Evolutionary conservation across 2,888 invertebrate genomes (phyloP).

Genomic region (Dysmachus trigonus): DNA sequence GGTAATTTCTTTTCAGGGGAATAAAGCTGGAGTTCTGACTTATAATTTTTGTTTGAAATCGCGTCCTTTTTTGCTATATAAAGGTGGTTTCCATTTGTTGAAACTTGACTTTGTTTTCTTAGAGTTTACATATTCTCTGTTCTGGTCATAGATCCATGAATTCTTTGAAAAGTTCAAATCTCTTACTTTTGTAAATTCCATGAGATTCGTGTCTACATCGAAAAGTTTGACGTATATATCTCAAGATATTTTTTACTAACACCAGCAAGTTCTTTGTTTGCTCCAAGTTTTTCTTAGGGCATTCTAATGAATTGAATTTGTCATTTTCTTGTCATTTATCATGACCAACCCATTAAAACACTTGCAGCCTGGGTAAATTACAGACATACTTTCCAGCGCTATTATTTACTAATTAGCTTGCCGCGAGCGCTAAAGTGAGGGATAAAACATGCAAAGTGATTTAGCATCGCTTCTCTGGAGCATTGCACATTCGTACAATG

Average conservation of each 20-base stretch:
- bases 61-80: background rate
- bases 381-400: background rate
- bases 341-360: background rate
- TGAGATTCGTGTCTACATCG: background rate
- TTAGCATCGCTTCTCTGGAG: background rate
- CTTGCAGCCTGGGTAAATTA: background rate
- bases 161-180: background rate
- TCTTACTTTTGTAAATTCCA: background rate
- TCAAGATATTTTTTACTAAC: background rate
- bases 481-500: background rate
- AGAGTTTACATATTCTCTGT: background rate
- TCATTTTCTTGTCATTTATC: background rate
- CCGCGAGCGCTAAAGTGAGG: background rate
- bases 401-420: background rate
- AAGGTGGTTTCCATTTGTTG: background rate
- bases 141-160: background rate
- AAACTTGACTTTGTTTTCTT: background rate
- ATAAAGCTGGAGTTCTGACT: background rate
- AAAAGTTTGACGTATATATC: background rate
- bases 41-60: background rate
- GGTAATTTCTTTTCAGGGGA: background rate
- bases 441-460: background rate
- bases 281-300: background rate
- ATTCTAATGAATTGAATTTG: background rate
- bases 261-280: background rate